A percentile compares a stretch with the other conserved stretches of the same genome.
These are phyloP conservation scores for Drosophila santomea DNA, from an alignment of 1,140 invertebrate species.

Conservation along the genomic window DNA sequence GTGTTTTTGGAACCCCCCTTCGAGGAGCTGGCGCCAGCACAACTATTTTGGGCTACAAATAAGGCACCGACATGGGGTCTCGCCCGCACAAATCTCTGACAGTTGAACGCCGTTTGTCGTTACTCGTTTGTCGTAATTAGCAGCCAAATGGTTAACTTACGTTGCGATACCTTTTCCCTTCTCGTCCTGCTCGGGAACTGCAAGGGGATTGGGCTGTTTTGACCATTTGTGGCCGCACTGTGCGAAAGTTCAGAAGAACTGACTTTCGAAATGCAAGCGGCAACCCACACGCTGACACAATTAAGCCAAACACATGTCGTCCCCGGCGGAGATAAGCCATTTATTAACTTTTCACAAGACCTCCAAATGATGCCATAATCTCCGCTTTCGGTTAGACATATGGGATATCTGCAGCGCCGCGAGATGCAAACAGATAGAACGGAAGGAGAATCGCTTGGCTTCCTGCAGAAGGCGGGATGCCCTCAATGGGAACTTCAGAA, in stretches of 20 bases:
- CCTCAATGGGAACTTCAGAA: constrained; percentile 6
- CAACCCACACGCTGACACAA: constrained; percentile 81
- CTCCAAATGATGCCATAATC: constrained; percentile 81
- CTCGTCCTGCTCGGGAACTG: neutral
- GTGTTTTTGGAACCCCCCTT: constrained; percentile 28
- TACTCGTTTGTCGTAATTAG: constrained; percentile 77
- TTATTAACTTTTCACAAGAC: constrained; percentile 82
- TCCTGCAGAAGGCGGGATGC: constrained; percentile 21
- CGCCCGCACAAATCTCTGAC: constrained; percentile 81
- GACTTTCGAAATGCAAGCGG: constrained; percentile 64
- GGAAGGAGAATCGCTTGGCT: constrained; percentile 15
- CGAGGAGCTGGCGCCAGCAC: constrained; percentile 63
- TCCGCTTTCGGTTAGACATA: constrained; percentile 77
- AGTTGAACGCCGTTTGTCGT: constrained; percentile 63
- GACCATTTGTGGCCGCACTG: constrained; percentile 66
- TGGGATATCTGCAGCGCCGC: constrained; percentile 55
- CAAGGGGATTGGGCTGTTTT: constrained; percentile 52
- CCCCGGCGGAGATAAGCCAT: constrained; percentile 71
- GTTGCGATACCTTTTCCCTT: constrained; percentile 14
- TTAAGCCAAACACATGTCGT: constrained; percentile 82
- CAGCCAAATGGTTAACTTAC: constrained; percentile 57
- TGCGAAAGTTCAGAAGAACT: constrained; percentile 70
- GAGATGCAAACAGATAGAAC: constrained; percentile 68
- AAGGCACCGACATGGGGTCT: constrained; percentile 68
- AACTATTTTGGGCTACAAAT: constrained; percentile 79